Percentiles rank a stretch among this genome's conserved stretches.
These are phyloP conservation scores for Orchesellides sinensis DNA, from an alignment of 2,888 invertebrate species.

Conservation along the genomic window DNA sequence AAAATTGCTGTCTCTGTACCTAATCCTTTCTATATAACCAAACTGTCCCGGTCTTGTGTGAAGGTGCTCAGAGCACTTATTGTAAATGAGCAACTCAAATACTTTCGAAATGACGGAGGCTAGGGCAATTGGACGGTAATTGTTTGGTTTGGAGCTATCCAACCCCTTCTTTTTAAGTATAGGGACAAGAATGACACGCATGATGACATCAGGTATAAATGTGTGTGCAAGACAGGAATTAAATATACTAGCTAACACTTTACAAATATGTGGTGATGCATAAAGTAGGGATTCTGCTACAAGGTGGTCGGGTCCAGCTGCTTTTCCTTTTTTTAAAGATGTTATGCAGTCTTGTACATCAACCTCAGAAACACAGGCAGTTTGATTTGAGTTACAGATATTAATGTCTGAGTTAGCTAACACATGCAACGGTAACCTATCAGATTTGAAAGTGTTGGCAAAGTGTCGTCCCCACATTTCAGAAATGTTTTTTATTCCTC, in stretches of 20 bases:
- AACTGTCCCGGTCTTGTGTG: slow-evolving; percentile 10
- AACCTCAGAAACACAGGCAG: neutral
- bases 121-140: slow-evolving; percentile 35
- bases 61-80: neutral
- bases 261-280: neutral
- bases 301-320: neutral
- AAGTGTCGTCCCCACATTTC: slow-evolving; percentile 11
- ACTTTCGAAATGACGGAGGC: slow-evolving; percentile 17
- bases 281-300: neutral
- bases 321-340: slow-evolving; percentile 4
- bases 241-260: neutral
- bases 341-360: neutral
- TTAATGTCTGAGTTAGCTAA: neutral
- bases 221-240: slow-evolving; percentile 13
- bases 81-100: slow-evolving; percentile 14
- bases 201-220: slow-evolving; percentile 15
- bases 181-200: slow-evolving; percentile 15
- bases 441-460: neutral
- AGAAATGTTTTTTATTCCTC: neutral
- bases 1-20: slow-evolving; percentile 39
- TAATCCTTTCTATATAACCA: slow-evolving; percentile 24
- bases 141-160: neutral
- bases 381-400: neutral
- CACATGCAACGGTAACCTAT: neutral
- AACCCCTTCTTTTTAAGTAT: slow-evolving; percentile 27